phyloP scores from a whole-genome alignment of 2,113 vertebrate species.

The Xyliphius kryptos region DNA sequence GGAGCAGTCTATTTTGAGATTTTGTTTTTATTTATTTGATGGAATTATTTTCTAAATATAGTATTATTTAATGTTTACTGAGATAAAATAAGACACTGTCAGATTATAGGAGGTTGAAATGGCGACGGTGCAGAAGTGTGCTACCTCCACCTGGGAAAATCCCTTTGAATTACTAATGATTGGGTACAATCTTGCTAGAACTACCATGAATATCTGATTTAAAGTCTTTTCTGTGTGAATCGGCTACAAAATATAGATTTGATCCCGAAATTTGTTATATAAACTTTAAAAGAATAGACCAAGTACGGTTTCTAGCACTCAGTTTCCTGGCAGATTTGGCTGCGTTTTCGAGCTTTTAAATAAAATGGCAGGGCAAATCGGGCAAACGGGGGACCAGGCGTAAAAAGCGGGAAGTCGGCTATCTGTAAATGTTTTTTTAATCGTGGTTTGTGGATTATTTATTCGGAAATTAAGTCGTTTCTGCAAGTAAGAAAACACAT shows the following conservation, averaged over 20 bases:
- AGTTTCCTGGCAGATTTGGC: conserved; percentile 25
- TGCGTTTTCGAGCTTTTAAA: conserved; percentile 37
- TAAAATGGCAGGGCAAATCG: conserved; percentile 9
- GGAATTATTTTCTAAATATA: not conserved
- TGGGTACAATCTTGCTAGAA: not conserved
- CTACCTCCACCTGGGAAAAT: conserved; percentile 41
- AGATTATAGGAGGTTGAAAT: conserved; percentile 44
- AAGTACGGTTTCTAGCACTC: conserved; percentile 28
- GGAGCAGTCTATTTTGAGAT: not conserved
- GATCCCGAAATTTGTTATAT: conserved; percentile 21
- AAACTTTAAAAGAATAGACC: conserved; percentile 42
- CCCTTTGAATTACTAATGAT: not conserved
- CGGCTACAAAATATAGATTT: not conserved
- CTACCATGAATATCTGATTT: not conserved
- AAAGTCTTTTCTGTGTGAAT: conserved; percentile 31
- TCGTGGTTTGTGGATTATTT: too few relatives aligned
- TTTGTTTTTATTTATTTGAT: not conserved
- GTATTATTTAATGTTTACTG: conserved; percentile 15
- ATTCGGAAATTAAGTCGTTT: too few relatives aligned
- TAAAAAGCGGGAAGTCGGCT: conserved; percentile 22
- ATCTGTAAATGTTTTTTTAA: not conserved
- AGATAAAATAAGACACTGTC: conserved; percentile 27
- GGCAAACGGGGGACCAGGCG: not conserved
- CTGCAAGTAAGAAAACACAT: too few relatives aligned
- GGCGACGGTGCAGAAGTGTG: conserved; percentile 45